Evolutionary conservation across 2,113 vertebrate genomes (phyloP), one percentile per base, ranked within the genome.

Genomic region (Aphyosemion australe): DNA sequence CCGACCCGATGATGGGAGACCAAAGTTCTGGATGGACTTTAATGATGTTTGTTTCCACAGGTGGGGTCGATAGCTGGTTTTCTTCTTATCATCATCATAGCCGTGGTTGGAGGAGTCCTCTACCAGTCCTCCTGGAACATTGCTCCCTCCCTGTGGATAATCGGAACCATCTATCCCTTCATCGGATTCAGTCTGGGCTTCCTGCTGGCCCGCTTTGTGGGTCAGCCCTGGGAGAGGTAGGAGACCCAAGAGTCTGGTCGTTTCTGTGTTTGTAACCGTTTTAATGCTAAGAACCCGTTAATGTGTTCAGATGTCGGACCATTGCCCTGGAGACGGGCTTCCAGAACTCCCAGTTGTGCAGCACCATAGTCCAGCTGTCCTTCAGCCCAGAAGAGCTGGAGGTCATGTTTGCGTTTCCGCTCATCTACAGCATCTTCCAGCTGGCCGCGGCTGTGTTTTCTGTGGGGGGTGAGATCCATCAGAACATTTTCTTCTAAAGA

Each of bases 341-440:
- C 90, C 97, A 99, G 92, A 99, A 99, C 76, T 69, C 92, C 0
- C 97, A 99, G 89, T 84, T 99, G 1, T 98, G 96, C 87, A 95
- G 96, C 62, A 97, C 97, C 3, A 94, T 99, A 6, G 88, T 96
- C 31, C 97, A 99, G 77, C 92, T 99, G 39, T 99, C 97, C 52
- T 99, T 99, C 84, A 86, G 6, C 8, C 62, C 86, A 0, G 91
- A 91, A 1, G 94, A 99, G 2, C 89, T 99, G 55, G 93, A 93
- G 21, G 1, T 91, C 39, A 94, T 98, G 90, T 99, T 99, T 72
- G 91, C 94, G 5, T 98, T 99, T 86, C 97, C 97, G 0, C 95
- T 99, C 66, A 92, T 99, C 91, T 99, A 99, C 88, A 98, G 94
- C 75, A 93, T 99, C 81, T 98, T 98, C 89, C 97, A 99, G 88